Conservation (phyloP, 2,113 vertebrate genomes). For the Platichthys flesus region DNA sequence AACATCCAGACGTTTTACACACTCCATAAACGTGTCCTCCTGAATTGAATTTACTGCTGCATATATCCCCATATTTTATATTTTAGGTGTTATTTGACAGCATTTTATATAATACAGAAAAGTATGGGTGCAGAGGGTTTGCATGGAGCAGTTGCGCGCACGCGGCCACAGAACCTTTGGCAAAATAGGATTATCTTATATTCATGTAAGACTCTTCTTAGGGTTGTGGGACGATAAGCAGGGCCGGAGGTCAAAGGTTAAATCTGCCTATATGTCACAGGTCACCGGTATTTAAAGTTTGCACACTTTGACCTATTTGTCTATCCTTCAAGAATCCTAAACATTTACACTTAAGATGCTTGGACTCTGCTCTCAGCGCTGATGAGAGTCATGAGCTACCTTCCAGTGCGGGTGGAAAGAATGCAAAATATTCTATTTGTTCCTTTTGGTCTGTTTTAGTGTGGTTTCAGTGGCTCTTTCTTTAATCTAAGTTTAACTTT, state of each 20-base stretch:
- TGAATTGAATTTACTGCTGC: not conserved
- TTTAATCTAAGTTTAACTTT: not conserved
- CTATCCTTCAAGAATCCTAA: not conserved
- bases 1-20: not conserved
- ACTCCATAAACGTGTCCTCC: not conserved
- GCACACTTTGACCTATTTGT: not conserved
- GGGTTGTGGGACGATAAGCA: constrained; percentile 1
- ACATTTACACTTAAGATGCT: constrained; percentile 7
- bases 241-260: constrained; percentile 23
- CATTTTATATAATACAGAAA: too few relatives aligned
- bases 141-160: not conserved
- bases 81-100: not conserved
- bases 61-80: not conserved
- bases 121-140: not conserved
- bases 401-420: too few relatives aligned
- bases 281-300: constrained; percentile 10
- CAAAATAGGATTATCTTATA: constrained; percentile 20
- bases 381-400: not conserved
- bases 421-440: not conserved
- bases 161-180: not conserved
- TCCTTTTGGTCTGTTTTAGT: not conserved
- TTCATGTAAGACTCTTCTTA: constrained; percentile 15
- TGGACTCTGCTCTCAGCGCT: not conserved
- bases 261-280: constrained; percentile 7
- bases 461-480: not conserved